Evolutionary conservation across 2,113 vertebrate genomes (phyloP), one percentile per base, ranked within the genome.

Genomic region (Anhinga anhinga): DNA sequence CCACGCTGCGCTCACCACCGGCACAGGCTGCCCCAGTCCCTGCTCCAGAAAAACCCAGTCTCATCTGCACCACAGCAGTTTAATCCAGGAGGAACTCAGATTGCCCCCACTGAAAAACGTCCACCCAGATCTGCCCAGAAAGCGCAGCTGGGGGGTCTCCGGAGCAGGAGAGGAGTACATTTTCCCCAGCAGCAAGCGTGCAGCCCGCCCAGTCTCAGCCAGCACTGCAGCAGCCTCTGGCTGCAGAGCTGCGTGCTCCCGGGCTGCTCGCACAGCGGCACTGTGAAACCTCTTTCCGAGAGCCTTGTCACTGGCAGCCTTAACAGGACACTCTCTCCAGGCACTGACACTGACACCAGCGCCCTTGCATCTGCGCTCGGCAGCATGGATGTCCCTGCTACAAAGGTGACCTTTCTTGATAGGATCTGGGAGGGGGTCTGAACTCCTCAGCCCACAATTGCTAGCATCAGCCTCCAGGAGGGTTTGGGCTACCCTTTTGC

Each of bases 1-100:
- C 86, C 58, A 40, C 11, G 1, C 7, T 63, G 85, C 38, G 38
- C 45, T 52, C 56, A 5, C 26, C 0, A 0, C 40, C 1, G 0
- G 55, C 49, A 42, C 5, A 1, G 34, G 36, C 42, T 82, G 70
- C 20, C 38, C 52, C 5, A 0, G 2, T 17, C 26, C 25, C 50
- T 42, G 50, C 85, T 70, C 69, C 34, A n/a, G 32, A 81, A 44
- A 11, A 26, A 1, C 4, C 44, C 10, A 0, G 13, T 56, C 26
- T 42, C 30, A 40, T 1, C 27, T 56, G 21, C 36, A 40, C 34
- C 42, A 7, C 23, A 27, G 70, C 40, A 38, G n/a, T 8, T n/a
- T 16, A 40, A 53, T 1, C 2, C 52, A 59, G 44, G 21, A 70
- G 23, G 47, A 93, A 63, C 59, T 67, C 55, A 1, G 3, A 21